phyloP scores from a whole-genome alignment of 1,140 invertebrate genomes.

The Leptinotarsa lineolata region DNA sequence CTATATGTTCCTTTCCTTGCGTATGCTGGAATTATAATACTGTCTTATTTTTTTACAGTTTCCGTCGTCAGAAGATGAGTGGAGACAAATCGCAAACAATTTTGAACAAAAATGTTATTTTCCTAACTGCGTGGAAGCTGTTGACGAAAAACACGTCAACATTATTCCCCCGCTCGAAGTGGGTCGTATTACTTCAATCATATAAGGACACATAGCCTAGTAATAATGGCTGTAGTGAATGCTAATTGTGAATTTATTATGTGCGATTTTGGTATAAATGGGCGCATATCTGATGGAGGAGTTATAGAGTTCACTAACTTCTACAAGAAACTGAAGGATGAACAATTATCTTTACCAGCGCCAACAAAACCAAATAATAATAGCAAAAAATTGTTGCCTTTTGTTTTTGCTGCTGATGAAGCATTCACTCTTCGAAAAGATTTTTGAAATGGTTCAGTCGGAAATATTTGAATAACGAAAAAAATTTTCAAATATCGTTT shows the following conservation, averaged over 20 bases:
- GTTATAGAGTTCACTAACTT: slow-evolving; percentile 26
- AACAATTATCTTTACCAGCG: slow-evolving; percentile 2
- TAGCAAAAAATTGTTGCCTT: slow-evolving; percentile 25
- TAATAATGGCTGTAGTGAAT: slow-evolving; percentile 54
- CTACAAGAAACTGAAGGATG: slow-evolving; percentile 10
- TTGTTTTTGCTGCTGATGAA: slow-evolving; percentile 52
- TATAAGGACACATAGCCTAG: slow-evolving; percentile 55
- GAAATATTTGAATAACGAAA: slow-evolving; percentile 40
- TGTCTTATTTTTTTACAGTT: slow-evolving; percentile 29
- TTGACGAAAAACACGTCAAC: slow-evolving; percentile 56
- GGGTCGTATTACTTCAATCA: slow-evolving; percentile 56
- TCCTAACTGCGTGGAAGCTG: slow-evolving; percentile 51
- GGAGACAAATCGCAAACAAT: slow-evolving; percentile 3
- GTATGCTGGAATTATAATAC: slow-evolving; percentile 54
- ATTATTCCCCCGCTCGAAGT: slow-evolving; percentile 44
- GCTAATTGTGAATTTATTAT: slow-evolving; percentile 44
- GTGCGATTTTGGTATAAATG: slow-evolving; percentile 27
- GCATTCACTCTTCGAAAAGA: slow-evolving; percentile 57
- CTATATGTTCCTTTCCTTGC: slow-evolving; percentile 41
- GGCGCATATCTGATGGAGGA: slow-evolving; percentile 25
- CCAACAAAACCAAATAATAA: not conserved
- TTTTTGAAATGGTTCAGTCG: slow-evolving; percentile 56
- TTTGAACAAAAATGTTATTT: slow-evolving; percentile 27
- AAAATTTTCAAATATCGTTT: slow-evolving; percentile 43
- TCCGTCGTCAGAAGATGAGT: slow-evolving; percentile 5